These are phyloP conservation scores for Drosophila nasuta DNA, from an alignment of 1,140 invertebrate species.

Conservation along the genomic window DNA sequence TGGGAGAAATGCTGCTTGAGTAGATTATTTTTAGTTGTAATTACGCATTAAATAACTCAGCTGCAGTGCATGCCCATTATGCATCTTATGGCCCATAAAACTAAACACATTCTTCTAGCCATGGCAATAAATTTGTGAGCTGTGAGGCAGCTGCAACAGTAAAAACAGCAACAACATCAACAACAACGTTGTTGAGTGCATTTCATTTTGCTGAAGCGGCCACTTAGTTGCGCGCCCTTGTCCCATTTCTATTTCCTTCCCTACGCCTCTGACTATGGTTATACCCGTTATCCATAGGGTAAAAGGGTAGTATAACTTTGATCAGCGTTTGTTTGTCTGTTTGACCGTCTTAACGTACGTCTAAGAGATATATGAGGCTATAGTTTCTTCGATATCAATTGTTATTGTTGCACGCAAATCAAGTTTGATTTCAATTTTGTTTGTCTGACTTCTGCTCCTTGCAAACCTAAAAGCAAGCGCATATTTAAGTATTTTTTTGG, in stretches of 20 bases:
- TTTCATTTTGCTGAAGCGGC: constrained; percentile 79
- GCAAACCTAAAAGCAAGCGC: too few species aligned
- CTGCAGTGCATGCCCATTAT: constrained; percentile 66
- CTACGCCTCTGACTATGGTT: neutral
- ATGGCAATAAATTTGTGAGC: constrained; percentile 71
- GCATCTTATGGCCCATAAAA: constrained; percentile 72
- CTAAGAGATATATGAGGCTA: too few species aligned
- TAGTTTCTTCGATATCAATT: too few species aligned
- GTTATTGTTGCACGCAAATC: too few species aligned
- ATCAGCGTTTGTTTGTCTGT: too few species aligned
- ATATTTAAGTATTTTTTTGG: neutral
- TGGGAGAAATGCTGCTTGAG: too few species aligned
- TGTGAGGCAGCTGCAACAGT: constrained; percentile 50
- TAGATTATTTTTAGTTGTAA: constrained; percentile 62
- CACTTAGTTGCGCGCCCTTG: constrained; percentile 65
- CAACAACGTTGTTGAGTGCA: constrained; percentile 63
- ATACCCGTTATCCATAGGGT: too few species aligned
- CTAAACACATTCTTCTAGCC: constrained; percentile 74
- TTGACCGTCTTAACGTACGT: too few species aligned
- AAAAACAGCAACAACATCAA: constrained; percentile 39
- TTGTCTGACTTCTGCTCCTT: too few species aligned
- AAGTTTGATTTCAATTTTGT: too few species aligned
- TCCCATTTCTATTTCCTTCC: neutral
- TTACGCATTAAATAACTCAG: constrained; percentile 79
- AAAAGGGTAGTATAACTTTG: too few species aligned